phyloP scores from a whole-genome alignment of 2,797 vertebrate species.

The Lemur catta region DNA sequence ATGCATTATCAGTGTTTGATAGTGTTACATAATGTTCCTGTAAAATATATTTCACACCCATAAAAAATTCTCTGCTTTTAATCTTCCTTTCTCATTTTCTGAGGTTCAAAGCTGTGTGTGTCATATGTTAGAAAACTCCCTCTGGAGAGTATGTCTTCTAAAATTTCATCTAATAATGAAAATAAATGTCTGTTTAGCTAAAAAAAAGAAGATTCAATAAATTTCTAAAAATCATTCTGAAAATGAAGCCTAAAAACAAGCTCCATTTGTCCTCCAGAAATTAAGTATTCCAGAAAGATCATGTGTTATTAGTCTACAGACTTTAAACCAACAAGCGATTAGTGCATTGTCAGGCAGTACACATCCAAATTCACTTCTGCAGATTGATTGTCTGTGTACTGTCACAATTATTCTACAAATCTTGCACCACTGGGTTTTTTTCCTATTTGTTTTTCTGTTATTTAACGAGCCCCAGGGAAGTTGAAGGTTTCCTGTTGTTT shows the following conservation, averaged over 20 bases:
- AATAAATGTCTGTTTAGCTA: slow-evolving; percentile 61
- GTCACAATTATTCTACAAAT: slow-evolving; percentile 75
- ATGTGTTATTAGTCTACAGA: slow-evolving; percentile 63
- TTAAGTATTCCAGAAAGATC: slow-evolving; percentile 60
- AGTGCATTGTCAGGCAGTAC: slow-evolving; percentile 69
- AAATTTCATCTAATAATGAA: slow-evolving; percentile 77
- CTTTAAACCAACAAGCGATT: slow-evolving; percentile 74
- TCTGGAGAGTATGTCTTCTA: slow-evolving; percentile 61
- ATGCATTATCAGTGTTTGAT: slow-evolving; percentile 57
- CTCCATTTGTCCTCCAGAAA: slow-evolving; percentile 63
- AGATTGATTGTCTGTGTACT: slow-evolving; percentile 51
- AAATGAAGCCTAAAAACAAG: slow-evolving; percentile 60
- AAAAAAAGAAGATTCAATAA: slow-evolving; percentile 53
- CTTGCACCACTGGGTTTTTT: slow-evolving; percentile 67
- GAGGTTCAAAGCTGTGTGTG: slow-evolving; percentile 67
- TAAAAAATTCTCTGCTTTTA: slow-evolving; percentile 53
- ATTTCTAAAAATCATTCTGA: slow-evolving; percentile 51
- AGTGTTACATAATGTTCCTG: slow-evolving; percentile 54
- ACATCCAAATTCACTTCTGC: slow-evolving; percentile 57
- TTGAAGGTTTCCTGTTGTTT: not conserved
- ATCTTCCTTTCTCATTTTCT: slow-evolving; percentile 70
- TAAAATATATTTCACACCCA: slow-evolving; percentile 58
- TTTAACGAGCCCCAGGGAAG: not conserved
- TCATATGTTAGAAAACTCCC: slow-evolving; percentile 46
- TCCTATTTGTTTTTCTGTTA: slow-evolving; percentile 26